A percentile compares a stretch with the other conserved stretches of the same genome.
Conservation (phyloP, 2,113 vertebrate species). For the Pterocles orientalis region DNA sequence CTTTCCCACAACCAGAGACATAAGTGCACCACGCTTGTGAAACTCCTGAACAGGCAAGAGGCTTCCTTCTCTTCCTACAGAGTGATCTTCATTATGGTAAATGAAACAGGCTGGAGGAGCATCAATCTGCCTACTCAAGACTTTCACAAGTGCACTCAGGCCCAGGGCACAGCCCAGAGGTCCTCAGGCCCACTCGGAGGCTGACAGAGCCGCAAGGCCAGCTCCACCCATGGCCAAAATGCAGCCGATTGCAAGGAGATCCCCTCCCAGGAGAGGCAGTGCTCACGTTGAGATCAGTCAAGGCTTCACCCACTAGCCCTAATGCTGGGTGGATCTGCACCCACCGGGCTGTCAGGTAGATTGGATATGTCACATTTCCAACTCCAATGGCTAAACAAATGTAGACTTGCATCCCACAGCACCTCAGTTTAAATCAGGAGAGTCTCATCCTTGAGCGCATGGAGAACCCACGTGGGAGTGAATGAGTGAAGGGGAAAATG, state of each 20-base stretch:
- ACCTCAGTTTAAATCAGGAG: background rate
- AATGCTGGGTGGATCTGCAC: rapidly evolving
- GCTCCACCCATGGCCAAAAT: background rate
- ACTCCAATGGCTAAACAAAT: background rate
- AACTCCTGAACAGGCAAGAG: slow-evolving; percentile 57
- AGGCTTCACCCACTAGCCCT: background rate
- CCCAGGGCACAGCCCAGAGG: background rate
- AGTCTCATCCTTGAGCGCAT: rapidly evolving
- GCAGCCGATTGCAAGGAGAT: background rate
- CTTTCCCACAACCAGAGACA: slow-evolving; percentile 44
- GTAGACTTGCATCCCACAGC: background rate
- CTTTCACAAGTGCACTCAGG: background rate
- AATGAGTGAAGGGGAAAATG: background rate
- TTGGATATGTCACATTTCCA: background rate
- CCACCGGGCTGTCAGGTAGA: background rate
- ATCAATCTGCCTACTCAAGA: background rate
- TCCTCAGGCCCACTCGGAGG: background rate
- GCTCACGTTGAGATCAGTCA: background rate
- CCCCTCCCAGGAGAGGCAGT: background rate
- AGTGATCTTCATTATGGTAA: slow-evolving; percentile 9
- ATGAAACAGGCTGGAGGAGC: background rate
- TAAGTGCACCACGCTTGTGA: slow-evolving; percentile 9
- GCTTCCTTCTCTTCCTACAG: slow-evolving; percentile 21
- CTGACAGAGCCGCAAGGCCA: background rate
- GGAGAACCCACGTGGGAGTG: background rate